Evolutionary conservation across 2,797 vertebrate species (phyloP).

Genomic region (Chaunax sp.): DNA sequence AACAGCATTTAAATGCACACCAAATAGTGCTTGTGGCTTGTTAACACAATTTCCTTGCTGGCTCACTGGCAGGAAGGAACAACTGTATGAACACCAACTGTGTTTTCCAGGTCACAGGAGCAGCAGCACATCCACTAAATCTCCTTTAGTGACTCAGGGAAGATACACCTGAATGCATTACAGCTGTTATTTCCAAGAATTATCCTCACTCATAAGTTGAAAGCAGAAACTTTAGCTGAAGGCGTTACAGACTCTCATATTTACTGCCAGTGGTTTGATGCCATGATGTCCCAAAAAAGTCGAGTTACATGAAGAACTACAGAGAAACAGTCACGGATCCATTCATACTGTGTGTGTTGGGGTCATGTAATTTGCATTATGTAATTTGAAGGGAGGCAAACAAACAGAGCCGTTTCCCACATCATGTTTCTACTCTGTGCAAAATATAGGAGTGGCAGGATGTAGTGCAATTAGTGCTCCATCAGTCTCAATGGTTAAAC

Average conservation of each 20-base stretch:
- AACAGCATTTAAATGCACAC: constrained; percentile 43
- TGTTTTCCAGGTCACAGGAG: constrained; percentile 42
- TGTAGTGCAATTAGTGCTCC: constrained; percentile 30
- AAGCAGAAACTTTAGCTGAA: constrained; percentile 1
- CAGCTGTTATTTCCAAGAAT: constrained; percentile 27
- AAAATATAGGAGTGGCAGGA: too few species aligned
- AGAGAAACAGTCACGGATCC: neutral
- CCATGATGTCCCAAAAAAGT: neutral
- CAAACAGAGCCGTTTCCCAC: constrained; percentile 26
- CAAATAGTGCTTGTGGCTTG: constrained; percentile 33
- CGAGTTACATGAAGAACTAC: neutral
- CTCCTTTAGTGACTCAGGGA: constrained; percentile 11
- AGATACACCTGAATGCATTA: constrained; percentile 18
- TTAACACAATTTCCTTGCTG: constrained; percentile 52
- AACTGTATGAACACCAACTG: constrained; percentile 18
- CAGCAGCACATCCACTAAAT: constrained; percentile 16
- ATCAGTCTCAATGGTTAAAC: constrained; percentile 34
- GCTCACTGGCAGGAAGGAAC: constrained; percentile 18
- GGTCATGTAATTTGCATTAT: neutral
- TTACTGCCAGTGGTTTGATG: too few species aligned
- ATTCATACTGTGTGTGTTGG: neutral
- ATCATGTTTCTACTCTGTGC: constrained; percentile 10
- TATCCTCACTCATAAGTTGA: neutral
- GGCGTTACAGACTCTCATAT: too few species aligned
- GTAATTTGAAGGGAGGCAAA: constrained; percentile 16